Base-by-base conservation (phyloP, 2,888 invertebrate species). In the Luffia ferchaultella region DNA sequence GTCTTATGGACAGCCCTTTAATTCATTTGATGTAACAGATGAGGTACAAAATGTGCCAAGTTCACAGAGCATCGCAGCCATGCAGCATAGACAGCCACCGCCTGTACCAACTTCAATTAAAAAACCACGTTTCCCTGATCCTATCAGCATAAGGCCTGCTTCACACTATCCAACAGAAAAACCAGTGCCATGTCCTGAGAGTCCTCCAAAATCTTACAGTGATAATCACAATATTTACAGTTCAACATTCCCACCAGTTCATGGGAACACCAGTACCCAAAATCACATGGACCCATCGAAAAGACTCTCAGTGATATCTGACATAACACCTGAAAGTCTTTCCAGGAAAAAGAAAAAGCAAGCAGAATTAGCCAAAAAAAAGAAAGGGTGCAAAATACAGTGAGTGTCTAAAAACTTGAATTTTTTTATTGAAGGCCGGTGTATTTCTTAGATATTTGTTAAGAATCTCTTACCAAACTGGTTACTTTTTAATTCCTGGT, bases 61-160 rank as follows among this genome's bases (percentile, higher is more conserved):
- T 54, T 57, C 58, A n/a, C 52, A 53, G 15, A 64, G 60, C 15
- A 9, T 52, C 2, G 59, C 59, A 15, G 63, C 70, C 1, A 53
- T 71, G 5, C 76, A 73, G 52, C 79, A 80, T 52, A 60, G 83
- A 48, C 74, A 77, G 49, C 83, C 83, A 1, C 83, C 83, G 1
- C 78, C 71, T 1, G 80, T 74, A 1, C 83, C 83, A 0, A 58
- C 67, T 1, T 62, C 69, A 1, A 68, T 68, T 1, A 83, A 82
- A 54, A 83, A 83, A 54, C 83, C 83, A n/a, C 65, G 83, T 12
- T 83, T 83, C 48, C 83, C 83, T 0, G 83, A 83, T 50, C 83
- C 83, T 2, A 67, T 83, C 16, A 79, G 82, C 55, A 83, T 83
- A 42, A 64, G 83, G 47, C 80, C 83, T 0, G 83, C 83, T 0